Base-by-base conservation (phyloP, 2,113 vertebrate species). In the Columbina picui region DNA sequence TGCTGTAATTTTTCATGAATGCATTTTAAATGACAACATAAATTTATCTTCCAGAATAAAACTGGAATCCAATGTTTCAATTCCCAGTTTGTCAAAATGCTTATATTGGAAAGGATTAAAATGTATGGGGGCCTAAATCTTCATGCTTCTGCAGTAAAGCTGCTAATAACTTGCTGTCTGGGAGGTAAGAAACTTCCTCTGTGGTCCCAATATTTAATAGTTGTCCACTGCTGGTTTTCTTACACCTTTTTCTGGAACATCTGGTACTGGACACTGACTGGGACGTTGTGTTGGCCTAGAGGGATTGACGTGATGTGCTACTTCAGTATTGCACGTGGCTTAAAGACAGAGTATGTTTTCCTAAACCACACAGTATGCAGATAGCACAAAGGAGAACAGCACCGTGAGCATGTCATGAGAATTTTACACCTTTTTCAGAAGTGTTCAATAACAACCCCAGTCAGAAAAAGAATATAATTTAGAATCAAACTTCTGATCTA, bases 1-100 rank as follows among this genome's bases (percentile, higher is more conserved):
- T 93, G 20, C 41, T 88, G n/a, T 16, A 57, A 38, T 56, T 89
- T 89, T 82, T 93, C 49, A 78, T n/a, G 1, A 68, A 68, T 27
- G 2, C 1, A 20, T 81, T 94, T 85, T 73, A 89, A 94, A 79
- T 57, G 5, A 9, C 14, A 87, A 73, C 22, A 65, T 43, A 68
- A 56, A 76, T 89, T 82, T 69, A 19, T 47, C 45, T 89, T 76
- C 10, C 36, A 76, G 30, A 76, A 87, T 59, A 71, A 93, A 82
- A 87, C 17, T 30, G 25, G 29, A 79, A 75, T 65, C 6, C 30
- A 25, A 4, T 43, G 16, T 59, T 71, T 90, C n/a, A 39, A 43
- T 50, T 84, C 27, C 34, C 25, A 67, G 12, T 45, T 84, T 86
- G 15, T 68, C 53, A 84, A 71, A 82, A 76, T 32, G 3, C 9